Percentiles rank a stretch among this genome's conserved stretches.
These are phyloP conservation scores for Callorhinus ursinus DNA, from an alignment of 2,113 vertebrate genomes.

Conservation along the genomic window DNA sequence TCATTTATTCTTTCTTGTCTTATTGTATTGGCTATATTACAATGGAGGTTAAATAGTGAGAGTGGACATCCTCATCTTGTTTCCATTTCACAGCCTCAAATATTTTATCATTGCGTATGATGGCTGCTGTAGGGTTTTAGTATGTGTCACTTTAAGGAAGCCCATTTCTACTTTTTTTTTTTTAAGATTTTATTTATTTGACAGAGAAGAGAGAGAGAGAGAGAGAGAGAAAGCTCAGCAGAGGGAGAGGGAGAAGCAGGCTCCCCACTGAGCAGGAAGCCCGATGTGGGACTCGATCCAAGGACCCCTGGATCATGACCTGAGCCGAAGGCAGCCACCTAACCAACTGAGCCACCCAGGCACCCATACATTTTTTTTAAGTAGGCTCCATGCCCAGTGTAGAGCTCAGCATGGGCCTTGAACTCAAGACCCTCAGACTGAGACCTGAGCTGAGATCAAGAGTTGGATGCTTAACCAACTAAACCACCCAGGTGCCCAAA, in stretches of 20 bases:
- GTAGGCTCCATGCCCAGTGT: not conserved
- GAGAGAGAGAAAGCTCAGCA: no score
- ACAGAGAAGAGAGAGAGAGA: no score
- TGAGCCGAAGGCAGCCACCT: no score
- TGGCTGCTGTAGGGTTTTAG: not conserved
- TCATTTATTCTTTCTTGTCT: constrained; percentile 21
- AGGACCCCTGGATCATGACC: no score
- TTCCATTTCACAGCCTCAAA: constrained; percentile 19
- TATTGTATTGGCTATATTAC: not conserved
- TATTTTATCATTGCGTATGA: not conserved
- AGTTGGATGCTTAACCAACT: not conserved
- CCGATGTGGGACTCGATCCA: no score
- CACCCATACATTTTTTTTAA: not conserved
- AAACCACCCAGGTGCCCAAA: not conserved
- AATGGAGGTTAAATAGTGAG: not conserved
- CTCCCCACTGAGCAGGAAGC: no score
- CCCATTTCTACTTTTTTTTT: not conserved
- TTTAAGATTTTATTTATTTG: no score
- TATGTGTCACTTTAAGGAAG: constrained; percentile 32
- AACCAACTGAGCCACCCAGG: no score
- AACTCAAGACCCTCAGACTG: not conserved
- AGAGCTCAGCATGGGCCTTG: not conserved
- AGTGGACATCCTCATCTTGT: constrained; percentile 6
- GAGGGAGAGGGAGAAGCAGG: no score
- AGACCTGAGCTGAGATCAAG: not conserved